Conservation (phyloP, 2,113 vertebrate species). For the Dipodomys spectabilis region DNA sequence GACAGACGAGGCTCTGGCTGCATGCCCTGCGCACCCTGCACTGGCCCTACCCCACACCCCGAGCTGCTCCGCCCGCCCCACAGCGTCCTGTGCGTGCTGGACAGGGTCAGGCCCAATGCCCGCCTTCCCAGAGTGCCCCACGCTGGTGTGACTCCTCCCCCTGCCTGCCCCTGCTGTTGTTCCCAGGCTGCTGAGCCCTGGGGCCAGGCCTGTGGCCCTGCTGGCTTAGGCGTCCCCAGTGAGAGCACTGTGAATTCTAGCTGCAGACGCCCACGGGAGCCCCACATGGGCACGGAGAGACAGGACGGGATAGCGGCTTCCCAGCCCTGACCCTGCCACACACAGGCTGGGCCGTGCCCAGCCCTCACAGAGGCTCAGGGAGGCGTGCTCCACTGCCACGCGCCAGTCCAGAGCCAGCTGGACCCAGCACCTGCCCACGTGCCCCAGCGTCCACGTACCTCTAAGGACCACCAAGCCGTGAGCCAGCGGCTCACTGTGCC, state of each 20-base stretch:
- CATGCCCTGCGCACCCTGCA: neutral
- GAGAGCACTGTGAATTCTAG: neutral
- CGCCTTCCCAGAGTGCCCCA: neutral
- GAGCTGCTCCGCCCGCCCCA: neutral
- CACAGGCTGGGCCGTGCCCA: neutral
- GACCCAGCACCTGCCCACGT: neutral
- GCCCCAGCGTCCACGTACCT: neutral
- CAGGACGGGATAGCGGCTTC: no score
- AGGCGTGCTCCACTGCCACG: neutral
- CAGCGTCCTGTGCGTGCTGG: fast-evolving
- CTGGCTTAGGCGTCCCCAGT: neutral
- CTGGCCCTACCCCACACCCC: neutral
- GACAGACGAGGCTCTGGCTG: neutral
- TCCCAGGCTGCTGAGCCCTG: neutral
- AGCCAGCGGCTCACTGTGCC: neutral
- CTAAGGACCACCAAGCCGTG: neutral
- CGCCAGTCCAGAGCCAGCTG: neutral
- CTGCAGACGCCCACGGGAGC: neutral
- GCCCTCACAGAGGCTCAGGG: neutral
- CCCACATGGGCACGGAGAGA: neutral
- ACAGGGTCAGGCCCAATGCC: no score
- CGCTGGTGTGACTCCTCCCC: neutral
- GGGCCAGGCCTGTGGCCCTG: no score
- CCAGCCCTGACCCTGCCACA: fast-evolving
- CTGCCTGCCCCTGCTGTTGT: fast-evolving